Percentiles rank a stretch among this genome's conserved stretches.
These are phyloP conservation scores for Luscinia luscinia DNA, from an alignment of 2,797 vertebrate genomes.

Conservation along the genomic window DNA sequence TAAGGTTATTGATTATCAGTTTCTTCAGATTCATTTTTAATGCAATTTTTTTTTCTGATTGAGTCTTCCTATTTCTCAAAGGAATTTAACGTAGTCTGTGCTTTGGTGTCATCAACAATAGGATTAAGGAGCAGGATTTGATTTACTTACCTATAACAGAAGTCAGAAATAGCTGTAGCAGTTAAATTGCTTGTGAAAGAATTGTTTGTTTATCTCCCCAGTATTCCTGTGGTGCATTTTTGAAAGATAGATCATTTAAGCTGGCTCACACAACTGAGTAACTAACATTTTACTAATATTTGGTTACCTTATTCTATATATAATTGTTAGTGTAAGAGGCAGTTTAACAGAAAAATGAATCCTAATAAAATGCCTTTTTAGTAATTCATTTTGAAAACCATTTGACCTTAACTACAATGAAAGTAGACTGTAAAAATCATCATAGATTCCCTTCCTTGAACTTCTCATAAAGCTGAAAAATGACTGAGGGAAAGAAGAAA, in stretches of 20 bases:
- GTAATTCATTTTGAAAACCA: constrained; percentile 64
- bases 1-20: neutral
- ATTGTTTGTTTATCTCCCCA: constrained; percentile 51
- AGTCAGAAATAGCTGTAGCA: neutral
- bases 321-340: constrained; percentile 25
- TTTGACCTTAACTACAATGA: constrained; percentile 67
- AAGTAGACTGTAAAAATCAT: constrained; percentile 68
- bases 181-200: neutral
- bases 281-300: constrained; percentile 7
- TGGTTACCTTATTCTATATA: neutral
- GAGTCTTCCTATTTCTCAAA: neutral
- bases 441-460: constrained; percentile 66
- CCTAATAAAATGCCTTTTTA: constrained; percentile 58
- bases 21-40: neutral
- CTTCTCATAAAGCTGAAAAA: constrained; percentile 72
- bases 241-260: neutral
- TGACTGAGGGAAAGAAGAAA: constrained; percentile 59
- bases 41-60: neutral
- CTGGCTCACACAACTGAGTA: neutral
- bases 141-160: neutral
- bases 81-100: neutral
- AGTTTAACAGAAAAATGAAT: constrained; percentile 34
- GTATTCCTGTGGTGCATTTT: constrained; percentile 5
- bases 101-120: neutral
- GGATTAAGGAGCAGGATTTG: neutral